These are phyloP conservation scores for Synergus itoensis DNA, from an alignment of 2,888 invertebrate genomes.

Conservation along the genomic window DNA sequence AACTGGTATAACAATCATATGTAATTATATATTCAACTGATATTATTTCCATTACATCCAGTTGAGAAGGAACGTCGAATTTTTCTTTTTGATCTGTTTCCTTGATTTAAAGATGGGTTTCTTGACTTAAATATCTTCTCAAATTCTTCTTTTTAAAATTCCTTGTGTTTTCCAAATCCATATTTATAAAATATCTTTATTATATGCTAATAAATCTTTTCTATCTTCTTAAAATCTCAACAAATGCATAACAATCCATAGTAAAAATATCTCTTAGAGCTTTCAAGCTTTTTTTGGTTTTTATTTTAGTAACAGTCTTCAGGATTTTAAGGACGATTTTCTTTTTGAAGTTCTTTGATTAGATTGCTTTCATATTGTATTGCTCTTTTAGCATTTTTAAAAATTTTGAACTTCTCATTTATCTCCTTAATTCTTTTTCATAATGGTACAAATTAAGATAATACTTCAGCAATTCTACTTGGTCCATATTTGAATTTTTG, in stretches of 20 bases:
- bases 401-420: too few relatives aligned
- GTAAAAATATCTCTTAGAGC: not conserved
- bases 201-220: too few relatives aligned
- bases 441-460: not conserved
- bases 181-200: too few relatives aligned
- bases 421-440: not conserved
- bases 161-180: too few relatives aligned
- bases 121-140: not conserved
- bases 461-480: not conserved
- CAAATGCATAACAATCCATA: not conserved
- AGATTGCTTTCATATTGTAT: too few relatives aligned
- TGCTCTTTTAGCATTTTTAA: too few relatives aligned
- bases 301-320: too few relatives aligned
- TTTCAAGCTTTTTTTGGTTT: not conserved
- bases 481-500: not conserved
- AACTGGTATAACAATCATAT: conserved; percentile 14
- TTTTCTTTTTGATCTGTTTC: not conserved
- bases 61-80: not conserved
- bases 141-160: not conserved
- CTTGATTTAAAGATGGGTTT: not conserved
- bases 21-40: conserved; percentile 22
- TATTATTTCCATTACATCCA: not conserved
- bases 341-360: too few relatives aligned
- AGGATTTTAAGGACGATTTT: too few relatives aligned
- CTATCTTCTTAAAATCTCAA: not conserved